Percentiles rank a stretch among this genome's conserved stretches.
These are phyloP conservation scores for Osmerus mordax DNA, from an alignment of 2,113 vertebrate species.

Conservation along the genomic window DNA sequence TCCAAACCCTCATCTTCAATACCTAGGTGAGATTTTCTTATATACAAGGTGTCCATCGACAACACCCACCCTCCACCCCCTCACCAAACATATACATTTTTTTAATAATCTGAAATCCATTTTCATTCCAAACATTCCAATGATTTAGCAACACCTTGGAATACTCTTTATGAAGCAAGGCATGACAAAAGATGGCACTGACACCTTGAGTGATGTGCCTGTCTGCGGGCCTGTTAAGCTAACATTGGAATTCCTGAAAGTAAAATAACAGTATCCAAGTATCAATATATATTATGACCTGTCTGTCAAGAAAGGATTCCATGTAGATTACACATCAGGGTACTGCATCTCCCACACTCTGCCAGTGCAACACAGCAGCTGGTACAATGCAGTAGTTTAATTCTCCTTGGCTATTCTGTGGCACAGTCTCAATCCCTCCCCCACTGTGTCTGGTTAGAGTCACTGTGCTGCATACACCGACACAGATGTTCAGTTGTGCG, in stretches of 20 bases:
- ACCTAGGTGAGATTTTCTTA: too few relatives aligned
- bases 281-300: too few relatives aligned
- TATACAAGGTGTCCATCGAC: too few relatives aligned
- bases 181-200: neutral
- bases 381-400: neutral
- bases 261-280: too few relatives aligned
- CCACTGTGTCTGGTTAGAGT: neutral
- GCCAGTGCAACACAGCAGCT: neutral
- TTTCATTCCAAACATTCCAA: too few relatives aligned
- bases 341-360: too few relatives aligned
- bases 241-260: neutral
- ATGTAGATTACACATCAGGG: neutral
- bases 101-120: too few relatives aligned
- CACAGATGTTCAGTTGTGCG: conserved; percentile 34
- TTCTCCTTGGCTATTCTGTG: conserved; percentile 19
- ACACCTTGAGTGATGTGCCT: neutral
- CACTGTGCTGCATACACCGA: conserved; percentile 30
- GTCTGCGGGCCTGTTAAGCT: neutral
- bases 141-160: too few relatives aligned
- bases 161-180: too few relatives aligned
- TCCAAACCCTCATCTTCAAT: too few relatives aligned
- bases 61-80: too few relatives aligned
- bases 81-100: too few relatives aligned
- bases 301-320: neutral
- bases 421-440: conserved; percentile 13